Percentiles rank a stretch among this genome's conserved stretches.
phyloP scores from a whole-genome alignment of 2,888 invertebrate species.

The Prosopocoilus inquinatus region DNA sequence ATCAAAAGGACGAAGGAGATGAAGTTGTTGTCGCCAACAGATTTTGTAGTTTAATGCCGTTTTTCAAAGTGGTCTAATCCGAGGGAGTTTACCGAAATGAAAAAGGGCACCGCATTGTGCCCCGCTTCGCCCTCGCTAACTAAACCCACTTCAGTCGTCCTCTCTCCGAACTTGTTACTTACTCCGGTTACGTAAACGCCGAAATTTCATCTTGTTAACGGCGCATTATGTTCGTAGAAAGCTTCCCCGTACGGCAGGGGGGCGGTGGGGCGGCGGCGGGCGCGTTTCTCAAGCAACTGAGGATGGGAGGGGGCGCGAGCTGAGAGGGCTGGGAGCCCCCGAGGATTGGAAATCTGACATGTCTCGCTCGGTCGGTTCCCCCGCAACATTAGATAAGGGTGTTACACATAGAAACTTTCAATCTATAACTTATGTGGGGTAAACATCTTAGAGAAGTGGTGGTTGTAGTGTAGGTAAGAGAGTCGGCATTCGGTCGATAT shows the following conservation, averaged over 20 bases:
- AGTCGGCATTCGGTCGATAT: too few species aligned
- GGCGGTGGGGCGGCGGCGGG: not conserved
- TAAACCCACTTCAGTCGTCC: not conserved
- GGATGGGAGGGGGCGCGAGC: not conserved
- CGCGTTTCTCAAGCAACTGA: not conserved
- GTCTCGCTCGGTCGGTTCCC: constrained; percentile 27
- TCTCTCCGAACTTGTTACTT: not conserved
- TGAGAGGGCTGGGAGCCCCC: constrained; percentile 4
- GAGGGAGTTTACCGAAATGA: too few species aligned
- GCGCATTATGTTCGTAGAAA: not conserved
- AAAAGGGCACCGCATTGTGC: too few species aligned
- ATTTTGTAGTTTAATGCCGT: too few species aligned
- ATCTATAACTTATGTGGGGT: constrained; percentile 5
- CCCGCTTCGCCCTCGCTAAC: too few species aligned
- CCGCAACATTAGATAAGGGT: constrained; percentile 17
- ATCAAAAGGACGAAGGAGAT: too few species aligned
- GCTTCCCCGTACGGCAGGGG: not conserved
- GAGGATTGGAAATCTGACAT: constrained; percentile 32
- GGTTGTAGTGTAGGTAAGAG: too few species aligned
- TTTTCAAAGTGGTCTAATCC: too few species aligned
- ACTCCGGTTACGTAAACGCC: not conserved
- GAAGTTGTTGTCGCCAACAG: too few species aligned
- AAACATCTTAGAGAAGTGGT: not conserved
- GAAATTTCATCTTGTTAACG: not conserved
- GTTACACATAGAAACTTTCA: constrained; percentile 16